Evolutionary conservation across 2,113 vertebrate genomes (phyloP).

Genomic region (Tychaedon coryphoeus): DNA sequence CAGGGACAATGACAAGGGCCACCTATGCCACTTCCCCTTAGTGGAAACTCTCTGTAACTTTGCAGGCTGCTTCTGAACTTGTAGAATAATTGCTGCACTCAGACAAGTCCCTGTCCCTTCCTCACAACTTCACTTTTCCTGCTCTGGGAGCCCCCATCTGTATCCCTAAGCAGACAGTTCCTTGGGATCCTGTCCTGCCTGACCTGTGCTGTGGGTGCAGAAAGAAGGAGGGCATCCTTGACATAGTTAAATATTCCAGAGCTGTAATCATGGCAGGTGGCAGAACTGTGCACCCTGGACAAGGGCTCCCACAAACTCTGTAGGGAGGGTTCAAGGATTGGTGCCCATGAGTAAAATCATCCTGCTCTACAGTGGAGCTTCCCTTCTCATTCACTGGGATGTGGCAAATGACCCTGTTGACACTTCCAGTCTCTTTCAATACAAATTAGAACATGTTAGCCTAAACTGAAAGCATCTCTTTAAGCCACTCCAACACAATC

Average conservation of each 20-base stretch:
- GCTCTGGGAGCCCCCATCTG: background rate
- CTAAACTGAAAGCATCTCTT: slow-evolving; percentile 51
- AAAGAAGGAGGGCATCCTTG: background rate
- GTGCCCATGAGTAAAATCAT: background rate
- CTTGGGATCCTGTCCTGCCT: background rate
- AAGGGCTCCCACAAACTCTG: background rate
- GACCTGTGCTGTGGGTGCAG: background rate
- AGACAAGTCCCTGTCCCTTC: background rate
- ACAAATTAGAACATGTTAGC: slow-evolving; percentile 50
- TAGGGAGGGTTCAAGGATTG: background rate
- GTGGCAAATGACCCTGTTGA: slow-evolving; percentile 20
- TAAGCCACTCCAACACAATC: slow-evolving; percentile 44
- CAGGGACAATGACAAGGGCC: background rate
- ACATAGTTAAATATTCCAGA: background rate
- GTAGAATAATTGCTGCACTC: background rate
- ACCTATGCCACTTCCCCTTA: background rate
- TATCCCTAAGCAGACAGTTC: background rate
- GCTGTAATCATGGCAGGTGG: background rate
- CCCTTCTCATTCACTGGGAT: background rate
- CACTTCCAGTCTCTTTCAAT: slow-evolving; percentile 34
- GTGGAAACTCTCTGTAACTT: background rate
- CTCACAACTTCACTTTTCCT: background rate
- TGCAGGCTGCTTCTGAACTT: background rate
- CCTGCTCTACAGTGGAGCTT: background rate
- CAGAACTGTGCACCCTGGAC: background rate